Conservation (phyloP, 1,140 invertebrate species). For the Oncopeltus fasciatus region DNA sequence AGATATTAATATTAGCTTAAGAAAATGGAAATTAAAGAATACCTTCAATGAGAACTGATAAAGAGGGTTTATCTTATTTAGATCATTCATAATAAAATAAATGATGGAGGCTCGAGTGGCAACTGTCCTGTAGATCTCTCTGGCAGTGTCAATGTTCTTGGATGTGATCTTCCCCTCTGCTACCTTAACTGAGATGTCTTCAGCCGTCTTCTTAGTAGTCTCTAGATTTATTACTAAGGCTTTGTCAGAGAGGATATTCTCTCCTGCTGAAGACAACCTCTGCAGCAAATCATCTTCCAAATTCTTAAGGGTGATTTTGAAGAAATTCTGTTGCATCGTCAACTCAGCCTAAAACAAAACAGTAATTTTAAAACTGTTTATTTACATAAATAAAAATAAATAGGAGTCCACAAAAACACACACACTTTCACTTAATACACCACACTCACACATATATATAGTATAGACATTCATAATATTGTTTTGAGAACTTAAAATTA, state of each 20-base stretch:
- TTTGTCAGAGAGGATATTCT: conserved; percentile 79
- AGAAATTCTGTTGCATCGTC: conserved; percentile 86
- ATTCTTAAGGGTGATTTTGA: conserved; percentile 82
- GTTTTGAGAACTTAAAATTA: too few species aligned
- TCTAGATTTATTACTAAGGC: conserved; percentile 84
- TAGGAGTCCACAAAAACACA: too few species aligned
- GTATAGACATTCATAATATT: too few species aligned
- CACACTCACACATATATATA: too few species aligned
- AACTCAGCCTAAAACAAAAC: conserved; percentile 39
- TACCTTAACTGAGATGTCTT: conserved; percentile 75
- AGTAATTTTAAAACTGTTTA: too few species aligned
- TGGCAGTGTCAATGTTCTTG: conserved; percentile 73
- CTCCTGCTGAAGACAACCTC: conserved; percentile 72
- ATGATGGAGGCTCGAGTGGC: conserved; percentile 74
- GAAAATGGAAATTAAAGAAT: too few species aligned
- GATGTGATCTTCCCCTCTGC: conserved; percentile 72
- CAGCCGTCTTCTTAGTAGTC: conserved; percentile 81
- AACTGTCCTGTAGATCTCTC: conserved; percentile 76
- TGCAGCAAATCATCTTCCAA: conserved; percentile 80
- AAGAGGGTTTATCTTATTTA: conserved; percentile 86
- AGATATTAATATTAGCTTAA: too few species aligned
- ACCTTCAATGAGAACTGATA: conserved; percentile 91
- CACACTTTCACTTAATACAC: too few species aligned
- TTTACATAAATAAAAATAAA: too few species aligned
- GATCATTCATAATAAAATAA: conserved; percentile 88